Base-by-base conservation (phyloP, 2,888 invertebrate species). In the Peribatodes rhomboidaria region DNA sequence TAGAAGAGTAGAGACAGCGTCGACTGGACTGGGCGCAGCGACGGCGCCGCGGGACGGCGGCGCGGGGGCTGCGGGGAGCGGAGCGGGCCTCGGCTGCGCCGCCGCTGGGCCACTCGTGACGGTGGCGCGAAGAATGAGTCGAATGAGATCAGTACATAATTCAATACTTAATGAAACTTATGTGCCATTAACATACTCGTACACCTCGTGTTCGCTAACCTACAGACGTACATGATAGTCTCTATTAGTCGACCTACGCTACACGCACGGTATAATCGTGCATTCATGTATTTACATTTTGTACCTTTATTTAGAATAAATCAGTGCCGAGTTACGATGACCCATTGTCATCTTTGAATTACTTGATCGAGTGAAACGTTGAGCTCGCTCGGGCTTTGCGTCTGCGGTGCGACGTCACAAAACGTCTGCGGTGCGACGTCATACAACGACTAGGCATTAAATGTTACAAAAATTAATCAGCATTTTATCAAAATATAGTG, bases 281-380 rank as follows among this genome's bases (percentile, higher is more conserved):
- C 37, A 14, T 41, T 27, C 44, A 62, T 49, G 35, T 62, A 62
- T 54, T 65, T 63, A 70, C 52, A 55, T 63, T 67, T 67, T 52
- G 67, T 67, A 70, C 65, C 65, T 61, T 63, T 61, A 65, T 63
- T 70, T 65, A 70, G 62, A 70, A 65, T 70, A 65, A 67, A 65
- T 67, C 67, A 70, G 69, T 70, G 69, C 69, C 67, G 61, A 65
- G 65, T 65, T 61, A 61, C 42, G 57, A 50, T 11, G 35, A 37
- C 52, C 49, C 33, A 44, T 42, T 59, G 44, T 33, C 57, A 46
- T 55, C 44, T 50, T 11, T 9, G 18, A 42, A 42, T 9, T 56
- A 58, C 46, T 33, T 53, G 37, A 18, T 33, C 42, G 0, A 42
- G 31, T 22, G 14, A 9, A 22, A 61, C 57, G 20, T 55, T 22